Evolutionary conservation across 2,797 vertebrate species (phyloP).

Genomic region (Halcyon leucocephala): DNA sequence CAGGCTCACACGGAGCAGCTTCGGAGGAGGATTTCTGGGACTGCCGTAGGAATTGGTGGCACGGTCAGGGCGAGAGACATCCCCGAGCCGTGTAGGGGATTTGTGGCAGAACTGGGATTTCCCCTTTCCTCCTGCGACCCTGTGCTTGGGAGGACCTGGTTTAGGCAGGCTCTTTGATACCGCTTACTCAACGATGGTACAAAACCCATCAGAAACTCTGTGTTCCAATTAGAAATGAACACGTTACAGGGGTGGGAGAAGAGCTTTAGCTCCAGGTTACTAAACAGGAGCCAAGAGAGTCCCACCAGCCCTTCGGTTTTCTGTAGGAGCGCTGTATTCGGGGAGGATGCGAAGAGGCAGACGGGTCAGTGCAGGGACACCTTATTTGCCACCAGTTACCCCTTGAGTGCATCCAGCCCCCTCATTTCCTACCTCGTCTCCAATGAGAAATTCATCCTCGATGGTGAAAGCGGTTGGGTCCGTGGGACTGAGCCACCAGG

Average conservation of each 20-base stretch:
- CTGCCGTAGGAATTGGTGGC: not conserved
- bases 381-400: not conserved
- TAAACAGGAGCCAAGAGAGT: not conserved
- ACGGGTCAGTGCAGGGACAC: accelerated
- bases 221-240: not conserved
- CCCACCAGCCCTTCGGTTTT: not conserved
- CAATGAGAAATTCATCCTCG: constrained; percentile 92
- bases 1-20: not conserved
- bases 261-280: not conserved
- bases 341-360: not conserved
- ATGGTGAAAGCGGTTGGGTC: constrained; percentile 85
- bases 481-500: constrained; percentile 90
- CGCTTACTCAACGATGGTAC: not conserved
- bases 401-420: not conserved
- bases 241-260: not conserved
- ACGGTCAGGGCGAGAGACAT: not conserved
- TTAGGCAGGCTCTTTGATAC: not conserved
- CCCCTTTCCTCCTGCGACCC: too few relatives aligned
- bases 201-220: not conserved
- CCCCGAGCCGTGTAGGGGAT: accelerated
- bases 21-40: not conserved
- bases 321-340: accelerated
- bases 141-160: not conserved
- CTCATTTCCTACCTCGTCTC: constrained; percentile 83
- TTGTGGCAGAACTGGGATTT: not conserved